Evolutionary conservation across 2,797 vertebrate genomes (phyloP).

Genomic region (Pantherophis alleghaniensis): DNA sequence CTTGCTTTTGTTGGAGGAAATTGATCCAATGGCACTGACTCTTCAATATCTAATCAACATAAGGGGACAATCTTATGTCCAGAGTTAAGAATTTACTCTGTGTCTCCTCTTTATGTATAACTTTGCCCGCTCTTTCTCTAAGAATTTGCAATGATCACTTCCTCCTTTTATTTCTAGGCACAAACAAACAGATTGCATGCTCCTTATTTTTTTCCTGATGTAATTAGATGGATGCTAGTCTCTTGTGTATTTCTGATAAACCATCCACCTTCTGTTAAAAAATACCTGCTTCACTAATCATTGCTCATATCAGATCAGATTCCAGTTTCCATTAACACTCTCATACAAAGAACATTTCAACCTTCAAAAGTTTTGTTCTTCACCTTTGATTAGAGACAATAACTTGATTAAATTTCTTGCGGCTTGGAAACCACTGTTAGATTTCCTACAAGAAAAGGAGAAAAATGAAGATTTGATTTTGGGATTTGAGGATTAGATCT

Average conservation of each 20-base stretch:
- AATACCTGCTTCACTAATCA: neutral
- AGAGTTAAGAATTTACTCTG: neutral
- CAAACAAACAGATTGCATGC: neutral
- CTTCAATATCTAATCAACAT: neutral
- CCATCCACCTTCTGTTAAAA: neutral
- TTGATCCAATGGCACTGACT: neutral
- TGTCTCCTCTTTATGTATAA: neutral
- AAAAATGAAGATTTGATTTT: neutral
- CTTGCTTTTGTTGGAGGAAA: neutral
- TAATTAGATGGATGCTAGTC: neutral
- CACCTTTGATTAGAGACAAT: neutral
- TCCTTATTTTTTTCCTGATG: neutral
- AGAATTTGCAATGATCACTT: neutral
- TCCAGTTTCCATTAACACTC: neutral
- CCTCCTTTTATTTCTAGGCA: neutral
- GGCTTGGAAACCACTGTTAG: neutral
- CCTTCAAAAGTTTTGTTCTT: neutral
- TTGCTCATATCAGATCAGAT: neutral
- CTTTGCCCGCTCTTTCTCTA: neutral
- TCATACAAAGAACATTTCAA: neutral
- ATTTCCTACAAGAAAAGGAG: neutral
- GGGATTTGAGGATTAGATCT: neutral
- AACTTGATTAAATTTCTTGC: neutral
- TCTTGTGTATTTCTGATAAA: neutral
- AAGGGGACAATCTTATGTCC: neutral